Conservation (phyloP, 92 coral and sea anemone species). For the Phenganax subtilis region DNA sequence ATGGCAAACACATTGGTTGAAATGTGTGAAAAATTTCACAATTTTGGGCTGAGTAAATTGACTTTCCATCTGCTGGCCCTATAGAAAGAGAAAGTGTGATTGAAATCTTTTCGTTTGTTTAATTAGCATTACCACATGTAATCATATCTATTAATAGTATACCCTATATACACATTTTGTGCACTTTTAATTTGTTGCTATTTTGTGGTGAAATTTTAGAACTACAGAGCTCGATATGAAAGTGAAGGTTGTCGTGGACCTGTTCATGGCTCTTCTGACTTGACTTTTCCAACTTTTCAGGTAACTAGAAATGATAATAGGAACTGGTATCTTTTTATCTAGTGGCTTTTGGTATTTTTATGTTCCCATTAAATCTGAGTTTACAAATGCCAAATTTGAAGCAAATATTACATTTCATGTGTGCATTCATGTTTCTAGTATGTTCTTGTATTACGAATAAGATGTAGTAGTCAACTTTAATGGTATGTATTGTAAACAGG, state of each 20-base stretch:
- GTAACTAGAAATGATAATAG: constrained; percentile 41
- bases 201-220: constrained; percentile 44
- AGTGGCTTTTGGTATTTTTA: neutral
- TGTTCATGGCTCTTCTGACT: constrained; percentile 85
- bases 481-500: constrained; percentile 42
- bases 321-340: neutral
- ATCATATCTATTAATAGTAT: neutral
- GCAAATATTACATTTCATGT: too few species aligned
- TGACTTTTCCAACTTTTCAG: constrained; percentile 85
- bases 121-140: too few species aligned
- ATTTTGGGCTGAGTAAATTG: too few species aligned
- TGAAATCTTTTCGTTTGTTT: too few species aligned
- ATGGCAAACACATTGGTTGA: neutral
- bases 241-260: constrained; percentile 99
- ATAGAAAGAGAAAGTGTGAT: too few species aligned
- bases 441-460: neutral
- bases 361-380: neutral
- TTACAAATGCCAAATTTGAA: neutral
- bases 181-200: neutral
- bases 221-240: constrained; percentile 95
- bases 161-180: neutral
- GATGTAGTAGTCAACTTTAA: neutral
- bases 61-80: too few species aligned
- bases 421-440: too few species aligned
- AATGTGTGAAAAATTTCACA: neutral